Evolutionary conservation across 2,888 invertebrate species (phyloP).

Genomic region (Mythimna loreyi): DNA sequence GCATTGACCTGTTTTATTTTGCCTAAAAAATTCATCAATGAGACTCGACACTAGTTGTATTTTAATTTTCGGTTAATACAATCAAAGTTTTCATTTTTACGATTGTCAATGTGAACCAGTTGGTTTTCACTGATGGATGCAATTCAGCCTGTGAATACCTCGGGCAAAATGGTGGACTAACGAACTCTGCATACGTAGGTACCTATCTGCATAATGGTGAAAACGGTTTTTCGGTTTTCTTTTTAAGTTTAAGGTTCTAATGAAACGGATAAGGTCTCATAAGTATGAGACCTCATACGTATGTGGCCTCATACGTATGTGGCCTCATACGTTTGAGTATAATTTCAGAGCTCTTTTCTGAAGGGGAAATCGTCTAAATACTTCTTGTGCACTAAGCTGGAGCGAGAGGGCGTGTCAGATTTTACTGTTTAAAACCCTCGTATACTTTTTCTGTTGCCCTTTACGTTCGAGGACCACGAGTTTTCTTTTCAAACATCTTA

Average conservation of each 20-base stretch:
- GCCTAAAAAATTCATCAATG: constrained; percentile 20
- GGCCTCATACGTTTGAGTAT: too few species aligned
- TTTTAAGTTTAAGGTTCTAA: constrained; percentile 17
- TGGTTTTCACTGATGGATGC: constrained; percentile 51
- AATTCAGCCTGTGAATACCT: constrained; percentile 61
- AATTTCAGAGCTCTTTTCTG: too few species aligned
- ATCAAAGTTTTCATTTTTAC: constrained; percentile 45
- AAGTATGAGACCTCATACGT: too few species aligned
- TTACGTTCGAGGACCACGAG: too few species aligned
- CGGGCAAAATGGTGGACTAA: constrained; percentile 72
- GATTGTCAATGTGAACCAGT: constrained; percentile 38
- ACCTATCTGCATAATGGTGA: constrained; percentile 51
- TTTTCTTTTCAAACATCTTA: too few species aligned
- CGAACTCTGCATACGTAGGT: constrained; percentile 64
- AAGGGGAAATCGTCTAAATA: too few species aligned
- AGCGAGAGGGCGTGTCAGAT: too few species aligned
- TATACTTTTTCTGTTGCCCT: too few species aligned
- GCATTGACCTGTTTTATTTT: constrained; percentile 12
- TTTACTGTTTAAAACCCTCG: too few species aligned
- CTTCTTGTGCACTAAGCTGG: too few species aligned
- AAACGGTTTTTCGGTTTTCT: constrained; percentile 39
- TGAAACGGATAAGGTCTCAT: background rate
- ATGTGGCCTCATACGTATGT: too few species aligned
- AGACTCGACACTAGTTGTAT: constrained; percentile 6
- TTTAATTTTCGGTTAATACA: constrained; percentile 21